phyloP scores from a whole-genome alignment of 1,140 invertebrate species.

The Delia radicum region DNA sequence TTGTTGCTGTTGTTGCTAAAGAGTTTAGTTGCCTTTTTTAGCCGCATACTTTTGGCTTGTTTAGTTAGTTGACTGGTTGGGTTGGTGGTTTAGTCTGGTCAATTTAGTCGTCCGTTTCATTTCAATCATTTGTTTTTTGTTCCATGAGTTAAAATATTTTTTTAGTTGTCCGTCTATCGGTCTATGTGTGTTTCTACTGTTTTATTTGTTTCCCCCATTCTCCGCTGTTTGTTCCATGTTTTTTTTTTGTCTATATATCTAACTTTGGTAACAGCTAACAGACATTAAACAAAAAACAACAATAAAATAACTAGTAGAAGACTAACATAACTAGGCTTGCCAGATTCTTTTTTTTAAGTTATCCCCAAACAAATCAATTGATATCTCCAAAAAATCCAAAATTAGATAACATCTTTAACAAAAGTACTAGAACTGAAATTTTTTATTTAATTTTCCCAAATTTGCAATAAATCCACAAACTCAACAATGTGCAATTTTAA shows the following conservation, averaged over 20 bases:
- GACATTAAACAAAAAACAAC: too few species aligned
- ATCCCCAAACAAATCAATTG: too few species aligned
- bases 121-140: background rate
- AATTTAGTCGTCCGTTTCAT: background rate
- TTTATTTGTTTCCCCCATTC: background rate
- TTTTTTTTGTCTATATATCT: background rate
- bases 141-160: background rate
- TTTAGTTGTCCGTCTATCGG: background rate
- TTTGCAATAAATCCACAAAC: too few species aligned
- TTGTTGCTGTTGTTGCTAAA: background rate
- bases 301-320: too few species aligned
- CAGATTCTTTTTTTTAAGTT: too few species aligned
- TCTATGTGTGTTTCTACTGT: background rate
- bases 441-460: too few species aligned
- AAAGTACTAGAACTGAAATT: too few species aligned
- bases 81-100: background rate
- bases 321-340: too few species aligned
- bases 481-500: too few species aligned
- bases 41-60: background rate
- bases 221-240: background rate
- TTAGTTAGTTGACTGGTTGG: background rate
- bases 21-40: slow-evolving; percentile 24
- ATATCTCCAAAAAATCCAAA: too few species aligned
- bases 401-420: too few species aligned
- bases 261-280: background rate